phyloP scores from a whole-genome alignment of 2,888 invertebrate genomes.

The Himalopsyche kuldschensis region DNA sequence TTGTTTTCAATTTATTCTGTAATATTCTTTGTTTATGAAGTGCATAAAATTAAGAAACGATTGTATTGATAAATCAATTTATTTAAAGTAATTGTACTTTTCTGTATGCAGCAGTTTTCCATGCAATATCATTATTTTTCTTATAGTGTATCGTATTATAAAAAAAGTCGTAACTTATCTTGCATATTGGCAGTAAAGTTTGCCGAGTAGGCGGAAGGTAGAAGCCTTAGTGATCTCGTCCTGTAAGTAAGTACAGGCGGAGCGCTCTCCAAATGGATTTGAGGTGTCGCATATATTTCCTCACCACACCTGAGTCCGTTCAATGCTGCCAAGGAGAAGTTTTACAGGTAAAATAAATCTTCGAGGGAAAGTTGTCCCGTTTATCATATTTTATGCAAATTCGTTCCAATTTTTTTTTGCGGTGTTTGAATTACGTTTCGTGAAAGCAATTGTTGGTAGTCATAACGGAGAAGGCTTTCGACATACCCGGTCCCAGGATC shows the following conservation, averaged over 20 bases:
- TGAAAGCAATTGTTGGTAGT: too few species aligned
- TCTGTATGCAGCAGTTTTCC: not conserved
- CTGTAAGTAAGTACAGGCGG: not conserved
- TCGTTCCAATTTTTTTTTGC: too few species aligned
- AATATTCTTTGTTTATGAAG: too few species aligned
- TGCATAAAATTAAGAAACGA: too few species aligned
- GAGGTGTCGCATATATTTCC: conserved; percentile 3
- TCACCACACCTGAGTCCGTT: conserved; percentile 6
- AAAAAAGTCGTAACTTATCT: not conserved
- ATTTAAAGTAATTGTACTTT: not conserved
- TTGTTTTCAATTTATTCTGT: too few species aligned
- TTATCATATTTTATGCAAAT: not conserved
- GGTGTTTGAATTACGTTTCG: too few species aligned
- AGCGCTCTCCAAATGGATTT: not conserved
- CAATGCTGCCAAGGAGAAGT: not conserved
- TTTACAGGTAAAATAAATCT: not conserved
- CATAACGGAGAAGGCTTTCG: too few species aligned
- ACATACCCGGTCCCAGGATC: too few species aligned
- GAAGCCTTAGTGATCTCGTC: not conserved
- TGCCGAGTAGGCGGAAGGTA: not conserved
- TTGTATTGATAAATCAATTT: too few species aligned
- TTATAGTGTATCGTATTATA: not conserved
- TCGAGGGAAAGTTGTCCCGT: not conserved
- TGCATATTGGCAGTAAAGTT: not conserved
- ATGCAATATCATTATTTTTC: not conserved